These are phyloP conservation scores for Melieria picta DNA, from an alignment of 2,888 invertebrate species.

Conservation along the genomic window DNA sequence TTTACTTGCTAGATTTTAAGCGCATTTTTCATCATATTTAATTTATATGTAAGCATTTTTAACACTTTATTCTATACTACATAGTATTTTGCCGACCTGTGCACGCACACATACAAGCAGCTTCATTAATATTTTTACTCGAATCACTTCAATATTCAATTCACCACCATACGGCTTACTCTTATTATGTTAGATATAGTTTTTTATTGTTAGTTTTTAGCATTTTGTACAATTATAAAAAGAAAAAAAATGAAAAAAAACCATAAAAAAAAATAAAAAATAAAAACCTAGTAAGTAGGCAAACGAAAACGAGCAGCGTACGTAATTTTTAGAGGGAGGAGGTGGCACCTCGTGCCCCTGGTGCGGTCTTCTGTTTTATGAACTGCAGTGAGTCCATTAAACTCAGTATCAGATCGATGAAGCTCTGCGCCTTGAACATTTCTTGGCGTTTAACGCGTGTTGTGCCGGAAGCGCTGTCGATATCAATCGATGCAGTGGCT, in stretches of 20 bases:
- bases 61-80: not conserved
- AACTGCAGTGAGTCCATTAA: constrained; percentile 46
- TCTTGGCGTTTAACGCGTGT: constrained; percentile 23
- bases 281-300: constrained; percentile 23
- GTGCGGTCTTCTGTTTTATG: constrained; percentile 37
- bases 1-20: constrained; percentile 25
- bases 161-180: constrained; percentile 10
- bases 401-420: constrained; percentile 47
- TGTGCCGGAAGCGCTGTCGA: not conserved
- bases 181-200: constrained; percentile 40
- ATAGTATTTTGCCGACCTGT: not conserved
- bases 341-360: not conserved
- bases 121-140: constrained; percentile 15
- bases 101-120: not conserved
- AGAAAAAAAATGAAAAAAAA: constrained; percentile 28
- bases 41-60: constrained; percentile 13
- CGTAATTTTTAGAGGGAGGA: not conserved
- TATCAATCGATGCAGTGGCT: not conserved
- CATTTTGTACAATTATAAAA: constrained; percentile 28
- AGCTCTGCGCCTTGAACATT: constrained; percentile 33
- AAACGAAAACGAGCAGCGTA: constrained; percentile 9
- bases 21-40: constrained; percentile 14
- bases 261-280: constrained; percentile 29
- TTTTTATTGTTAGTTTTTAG: constrained; percentile 37
- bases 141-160: constrained; percentile 4